These are phyloP conservation scores for Pimpla rufipes DNA, from an alignment of 2,888 invertebrate genomes.

Conservation along the genomic window DNA sequence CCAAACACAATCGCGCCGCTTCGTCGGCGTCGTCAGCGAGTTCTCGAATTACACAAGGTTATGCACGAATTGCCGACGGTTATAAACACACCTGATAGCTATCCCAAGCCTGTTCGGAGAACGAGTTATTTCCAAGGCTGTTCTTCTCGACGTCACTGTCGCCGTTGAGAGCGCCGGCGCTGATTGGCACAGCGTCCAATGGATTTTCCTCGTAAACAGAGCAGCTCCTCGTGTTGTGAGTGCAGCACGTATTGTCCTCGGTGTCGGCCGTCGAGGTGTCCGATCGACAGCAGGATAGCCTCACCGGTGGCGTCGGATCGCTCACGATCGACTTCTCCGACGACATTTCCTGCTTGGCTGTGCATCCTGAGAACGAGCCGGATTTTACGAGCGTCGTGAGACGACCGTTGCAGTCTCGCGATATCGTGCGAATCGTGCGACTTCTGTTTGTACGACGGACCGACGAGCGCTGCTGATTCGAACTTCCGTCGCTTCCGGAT, in stretches of 20 bases:
- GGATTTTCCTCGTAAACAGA: slow-evolving; percentile 76
- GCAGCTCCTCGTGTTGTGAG: slow-evolving; percentile 72
- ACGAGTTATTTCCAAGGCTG: slow-evolving; percentile 88
- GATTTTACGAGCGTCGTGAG: slow-evolving; percentile 89
- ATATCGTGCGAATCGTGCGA: slow-evolving; percentile 74
- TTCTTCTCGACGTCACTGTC: slow-evolving; percentile 89
- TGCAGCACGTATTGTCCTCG: slow-evolving; percentile 78
- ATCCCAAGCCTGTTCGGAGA: slow-evolving; percentile 98
- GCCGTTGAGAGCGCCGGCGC: slow-evolving; percentile 81
- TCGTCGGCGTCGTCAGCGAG: background rate
- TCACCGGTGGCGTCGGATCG: slow-evolving; percentile 88
- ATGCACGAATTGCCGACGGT: background rate
- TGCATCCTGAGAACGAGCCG: slow-evolving; percentile 90
- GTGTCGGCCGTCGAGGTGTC: slow-evolving; percentile 85
- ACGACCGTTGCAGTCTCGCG: slow-evolving; percentile 80
- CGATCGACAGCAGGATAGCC: slow-evolving; percentile 77
- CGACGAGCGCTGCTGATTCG: slow-evolving; percentile 82
- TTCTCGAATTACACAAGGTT: slow-evolving; percentile 48
- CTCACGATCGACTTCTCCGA: slow-evolving; percentile 88
- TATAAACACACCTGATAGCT: slow-evolving; percentile 91
- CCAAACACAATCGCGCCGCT: slow-evolving; percentile 5
- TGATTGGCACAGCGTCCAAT: slow-evolving; percentile 77
- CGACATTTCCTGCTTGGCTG: slow-evolving; percentile 85
- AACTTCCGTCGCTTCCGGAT: slow-evolving; percentile 81
- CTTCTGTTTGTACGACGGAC: slow-evolving; percentile 63